Evolutionary conservation across 2,113 vertebrate species (phyloP), one percentile per base, ranked within the genome.

Genomic region (Carollia perspicillata): DNA sequence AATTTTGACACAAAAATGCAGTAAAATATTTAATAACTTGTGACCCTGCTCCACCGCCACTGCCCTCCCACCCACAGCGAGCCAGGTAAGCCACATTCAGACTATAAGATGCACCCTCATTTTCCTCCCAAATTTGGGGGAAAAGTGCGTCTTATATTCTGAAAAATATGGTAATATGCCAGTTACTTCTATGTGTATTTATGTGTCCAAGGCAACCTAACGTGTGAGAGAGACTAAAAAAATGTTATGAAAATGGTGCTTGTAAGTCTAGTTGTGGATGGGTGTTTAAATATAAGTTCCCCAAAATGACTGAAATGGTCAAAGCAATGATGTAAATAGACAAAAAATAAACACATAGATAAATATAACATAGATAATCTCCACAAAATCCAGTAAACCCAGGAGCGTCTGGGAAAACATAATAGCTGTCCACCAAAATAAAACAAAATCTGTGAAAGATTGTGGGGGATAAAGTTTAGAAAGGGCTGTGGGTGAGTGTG

Each of bases 201-300:
- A 63, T 44, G 1, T 94, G 51, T 60, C 33, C 65, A 86, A 91
- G n/a, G 33, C 23, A 89, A 77, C 63, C 66, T 86, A 77, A 90
- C 84, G 65, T 75, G 33, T 22, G 8, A 37, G 53, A 55, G 40
- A 94, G n/a, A 83, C 3, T 47, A 44, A n/a, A 58, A 71, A 71
- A 68, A 68, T 26, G 71, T 60, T 42, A 55, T 94, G 75, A 53
- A 93, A 96, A 88, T 42, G n/a, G 35, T 89, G 23, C n/a, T 90
- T 53, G 1, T 40, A 68, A 47, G n/a, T 69, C 66, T 80, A 42
- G 14, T 30, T 85, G 74, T 69, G 30, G 55, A 51, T 84, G 37
- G n/a, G 12, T 69, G 8, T 47, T 65, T 93, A 71, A 66, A 74
- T 42, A n/a, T 33, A 77, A 65, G 20, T 75, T 92, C 18, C 28